Conservation (phyloP, 2,113 vertebrate genomes). For the Pyrgilauda ruficollis region DNA sequence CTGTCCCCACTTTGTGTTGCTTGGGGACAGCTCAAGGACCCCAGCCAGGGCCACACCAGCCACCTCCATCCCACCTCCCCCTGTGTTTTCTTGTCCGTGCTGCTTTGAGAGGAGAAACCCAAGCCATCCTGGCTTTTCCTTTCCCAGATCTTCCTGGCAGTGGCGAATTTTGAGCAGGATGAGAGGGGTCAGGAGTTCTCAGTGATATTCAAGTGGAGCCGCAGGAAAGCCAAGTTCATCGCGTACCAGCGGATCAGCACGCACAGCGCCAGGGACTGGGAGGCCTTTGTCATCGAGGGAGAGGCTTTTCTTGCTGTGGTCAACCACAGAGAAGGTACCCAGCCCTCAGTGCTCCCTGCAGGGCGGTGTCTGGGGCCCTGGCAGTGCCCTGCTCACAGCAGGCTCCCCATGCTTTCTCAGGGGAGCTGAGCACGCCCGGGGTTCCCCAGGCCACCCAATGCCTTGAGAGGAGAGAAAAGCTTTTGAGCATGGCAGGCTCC, state of each 20-base stretch:
- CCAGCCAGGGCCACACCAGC: not conserved
- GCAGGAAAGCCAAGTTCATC: slow-evolving; percentile 80
- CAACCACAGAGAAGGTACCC: slow-evolving; percentile 91
- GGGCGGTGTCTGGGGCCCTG: fast-evolving
- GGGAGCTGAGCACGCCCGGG: fast-evolving
- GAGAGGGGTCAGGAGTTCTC: slow-evolving; percentile 79
- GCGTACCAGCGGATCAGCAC: slow-evolving; percentile 85
- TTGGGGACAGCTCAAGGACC: not conserved
- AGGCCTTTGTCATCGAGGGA: slow-evolving; percentile 86
- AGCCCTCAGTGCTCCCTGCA: not conserved
- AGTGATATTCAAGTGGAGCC: slow-evolving; percentile 93
- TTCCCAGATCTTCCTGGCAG: slow-evolving; percentile 85
- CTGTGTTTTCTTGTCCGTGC: fast-evolving
- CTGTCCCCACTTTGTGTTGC: not conserved
- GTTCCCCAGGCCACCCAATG: fast-evolving
- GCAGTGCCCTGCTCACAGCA: not conserved
- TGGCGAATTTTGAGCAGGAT: slow-evolving; percentile 84
- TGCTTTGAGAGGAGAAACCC: not conserved
- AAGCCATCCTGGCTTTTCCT: not conserved
- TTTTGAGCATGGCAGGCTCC: not conserved
- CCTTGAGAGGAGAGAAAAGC: not conserved
- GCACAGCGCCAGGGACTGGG: slow-evolving; percentile 91
- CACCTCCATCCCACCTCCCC: not conserved
- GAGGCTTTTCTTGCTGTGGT: slow-evolving; percentile 90
- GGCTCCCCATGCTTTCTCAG: not conserved